A percentile compares a stretch with the other conserved stretches of the same genome.
These are phyloP conservation scores for Ariopsis seemanni DNA, from an alignment of 2,113 vertebrate species.

Conservation along the genomic window DNA sequence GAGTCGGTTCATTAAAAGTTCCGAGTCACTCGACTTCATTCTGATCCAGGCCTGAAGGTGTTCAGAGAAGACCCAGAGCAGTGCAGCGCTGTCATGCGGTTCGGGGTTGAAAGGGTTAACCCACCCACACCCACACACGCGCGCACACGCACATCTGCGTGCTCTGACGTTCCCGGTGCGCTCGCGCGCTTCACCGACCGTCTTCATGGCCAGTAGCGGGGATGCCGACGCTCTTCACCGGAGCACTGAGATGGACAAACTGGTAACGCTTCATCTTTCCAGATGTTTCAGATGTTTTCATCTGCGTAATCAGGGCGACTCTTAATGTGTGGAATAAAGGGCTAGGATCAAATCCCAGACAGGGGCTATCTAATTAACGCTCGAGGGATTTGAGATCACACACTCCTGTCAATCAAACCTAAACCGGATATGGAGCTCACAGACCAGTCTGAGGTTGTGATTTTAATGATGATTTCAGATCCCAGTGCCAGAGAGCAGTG, in stretches of 20 bases:
- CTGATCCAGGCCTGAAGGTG: no score
- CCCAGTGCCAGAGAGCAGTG: neutral
- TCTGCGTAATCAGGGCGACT: neutral
- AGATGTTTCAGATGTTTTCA: neutral
- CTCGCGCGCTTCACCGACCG: conserved; percentile 27
- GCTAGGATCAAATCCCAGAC: neutral
- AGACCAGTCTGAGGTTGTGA: neutral
- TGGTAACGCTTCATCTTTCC: conserved; percentile 53
- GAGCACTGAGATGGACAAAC: conserved; percentile 67
- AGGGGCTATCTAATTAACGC: neutral
- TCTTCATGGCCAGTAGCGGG: conserved; percentile 61
- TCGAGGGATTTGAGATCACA: neutral
- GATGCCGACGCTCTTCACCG: conserved; percentile 38
- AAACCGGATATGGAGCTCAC: no score
- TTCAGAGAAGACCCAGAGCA: no score
- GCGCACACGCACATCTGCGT: neutral
- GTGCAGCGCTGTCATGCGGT: neutral
- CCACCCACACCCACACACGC: no score
- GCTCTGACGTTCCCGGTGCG: neutral
- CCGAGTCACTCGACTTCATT: no score
- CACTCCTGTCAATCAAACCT: neutral
- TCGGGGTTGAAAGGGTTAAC: neutral
- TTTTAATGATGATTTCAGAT: neutral
- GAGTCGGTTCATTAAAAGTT: no score
- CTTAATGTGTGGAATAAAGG: neutral